Conservation (phyloP, 2,888 invertebrate species). For the Sesia bembeciformis region DNA sequence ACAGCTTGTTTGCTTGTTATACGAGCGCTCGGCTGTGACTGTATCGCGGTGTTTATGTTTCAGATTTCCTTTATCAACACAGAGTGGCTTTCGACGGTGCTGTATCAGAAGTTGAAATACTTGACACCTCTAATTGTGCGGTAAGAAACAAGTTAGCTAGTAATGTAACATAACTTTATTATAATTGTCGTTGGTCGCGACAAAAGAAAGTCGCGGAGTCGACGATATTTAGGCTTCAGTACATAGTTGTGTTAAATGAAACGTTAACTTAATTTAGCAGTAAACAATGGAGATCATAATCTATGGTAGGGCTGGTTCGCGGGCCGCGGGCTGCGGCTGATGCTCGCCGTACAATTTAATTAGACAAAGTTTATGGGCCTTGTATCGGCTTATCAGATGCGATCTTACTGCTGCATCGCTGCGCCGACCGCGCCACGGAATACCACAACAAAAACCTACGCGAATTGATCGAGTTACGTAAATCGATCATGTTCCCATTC, state of each 20-base stretch:
- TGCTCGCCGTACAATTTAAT: conserved; percentile 63
- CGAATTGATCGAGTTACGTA: conserved; percentile 14
- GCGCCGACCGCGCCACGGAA: neutral
- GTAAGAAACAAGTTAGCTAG: conserved; percentile 63
- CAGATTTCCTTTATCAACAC: conserved; percentile 87
- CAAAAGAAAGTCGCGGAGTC: conserved; percentile 4
- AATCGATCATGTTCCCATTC: conserved; percentile 17
- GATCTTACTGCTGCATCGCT: conserved; percentile 23
- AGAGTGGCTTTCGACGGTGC: conserved; percentile 85
- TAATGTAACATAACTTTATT: conserved; percentile 1
- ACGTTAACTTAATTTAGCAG: conserved; percentile 58
- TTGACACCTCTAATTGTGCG: conserved; percentile 87
- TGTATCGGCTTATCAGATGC: conserved; percentile 50
- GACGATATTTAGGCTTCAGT: conserved; percentile 2
- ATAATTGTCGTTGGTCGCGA: neutral
- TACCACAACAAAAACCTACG: neutral
- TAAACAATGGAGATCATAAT: conserved; percentile 69
- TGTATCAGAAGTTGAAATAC: conserved; percentile 84
- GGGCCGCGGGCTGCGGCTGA: conserved; percentile 33
- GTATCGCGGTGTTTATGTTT: conserved; percentile 46
- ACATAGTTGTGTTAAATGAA: conserved; percentile 30
- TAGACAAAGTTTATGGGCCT: conserved; percentile 61
- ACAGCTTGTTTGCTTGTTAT: neutral
- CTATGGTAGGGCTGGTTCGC: conserved; percentile 25
- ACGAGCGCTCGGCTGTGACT: neutral